Base-by-base conservation (phyloP, 2,888 invertebrate species). In the Lasius platythorax region DNA sequence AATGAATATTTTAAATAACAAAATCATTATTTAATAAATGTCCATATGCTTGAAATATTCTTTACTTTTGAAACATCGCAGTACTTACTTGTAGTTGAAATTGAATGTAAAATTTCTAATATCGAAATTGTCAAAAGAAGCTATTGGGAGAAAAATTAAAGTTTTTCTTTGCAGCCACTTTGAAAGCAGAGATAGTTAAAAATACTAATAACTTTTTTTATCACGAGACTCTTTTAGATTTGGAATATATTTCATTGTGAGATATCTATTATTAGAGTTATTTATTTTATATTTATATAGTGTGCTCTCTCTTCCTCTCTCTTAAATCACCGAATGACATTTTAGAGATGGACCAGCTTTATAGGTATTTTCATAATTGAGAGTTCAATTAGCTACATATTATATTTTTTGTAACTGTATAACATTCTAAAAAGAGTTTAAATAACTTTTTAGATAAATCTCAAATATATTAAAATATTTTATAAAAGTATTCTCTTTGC, bases 151-250 rank as follows among this genome's bases (percentile, higher is more conserved):
- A 40, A 15, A 53, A 8, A 9, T 53, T 33, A 53, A 72, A 37
- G 23, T 23, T 23, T 23, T n/a, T 37, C 23, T n/a, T 15, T 37
- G 23, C 15, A 53, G 50, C 56, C 37, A 56, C 18, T 63, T 30
- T 61, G 15, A 15, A 61, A 61, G 28, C 43, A 37, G 40, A 43
- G 40, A 5, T 43, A 63, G 63, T 61, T 74, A 74, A 74, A 63
- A 74, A 74, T 74, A 73, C 23, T 15, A 18, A 18, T 12, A 61
- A 63, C 2, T 74, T 73, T 74, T 74, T 74, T 63, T 63, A 30
- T 11, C 12, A 61, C 8, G 15, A 43, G 28, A 40, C 74, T 12
- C n/a, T 74, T 74, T 63, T 74, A 43, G n/a, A 43, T 9, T 43
- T 6, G 15, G 28, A 64, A 11, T 56, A 28, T 63, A 30, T 43